Conservation (phyloP, 2,113 vertebrate genomes). For the Xiphophorus couchianus region DNA sequence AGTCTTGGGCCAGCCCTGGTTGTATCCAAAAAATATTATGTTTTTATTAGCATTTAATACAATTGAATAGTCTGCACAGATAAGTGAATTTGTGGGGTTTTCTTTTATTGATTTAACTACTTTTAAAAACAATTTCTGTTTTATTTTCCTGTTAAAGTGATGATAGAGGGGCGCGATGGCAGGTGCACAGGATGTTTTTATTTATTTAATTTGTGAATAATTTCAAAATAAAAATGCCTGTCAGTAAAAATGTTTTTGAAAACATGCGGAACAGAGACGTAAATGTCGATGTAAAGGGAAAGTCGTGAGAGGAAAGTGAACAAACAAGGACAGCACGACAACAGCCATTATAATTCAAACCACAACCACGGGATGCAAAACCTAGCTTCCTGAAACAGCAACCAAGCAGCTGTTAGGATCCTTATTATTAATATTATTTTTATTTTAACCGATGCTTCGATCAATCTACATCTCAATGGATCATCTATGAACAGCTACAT, state of each 20-base stretch:
- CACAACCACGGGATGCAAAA: background rate
- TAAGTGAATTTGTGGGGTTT: too few species aligned
- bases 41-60: too few species aligned
- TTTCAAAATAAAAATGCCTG: background rate
- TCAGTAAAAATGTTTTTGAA: background rate
- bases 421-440: background rate
- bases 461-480: background rate
- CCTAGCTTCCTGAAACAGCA: background rate
- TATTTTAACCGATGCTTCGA: background rate
- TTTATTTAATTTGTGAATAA: background rate
- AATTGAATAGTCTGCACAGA: too few species aligned
- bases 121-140: too few species aligned
- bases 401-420: background rate
- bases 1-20: too few species aligned
- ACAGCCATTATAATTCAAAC: slow-evolving; percentile 37
- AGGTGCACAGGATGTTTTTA: slow-evolving; percentile 27
- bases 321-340: slow-evolving; percentile 20
- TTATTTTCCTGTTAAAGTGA: too few species aligned
- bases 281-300: slow-evolving; percentile 10
- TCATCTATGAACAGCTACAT: slow-evolving; percentile 1
- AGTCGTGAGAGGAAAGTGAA: slow-evolving; percentile 13
- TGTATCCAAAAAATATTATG: too few species aligned
- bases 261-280: background rate
- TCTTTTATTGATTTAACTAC: too few species aligned
- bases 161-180: background rate